Evolutionary conservation across 2,888 invertebrate genomes (phyloP).

Genomic region (Caenorhabditis sp.): DNA sequence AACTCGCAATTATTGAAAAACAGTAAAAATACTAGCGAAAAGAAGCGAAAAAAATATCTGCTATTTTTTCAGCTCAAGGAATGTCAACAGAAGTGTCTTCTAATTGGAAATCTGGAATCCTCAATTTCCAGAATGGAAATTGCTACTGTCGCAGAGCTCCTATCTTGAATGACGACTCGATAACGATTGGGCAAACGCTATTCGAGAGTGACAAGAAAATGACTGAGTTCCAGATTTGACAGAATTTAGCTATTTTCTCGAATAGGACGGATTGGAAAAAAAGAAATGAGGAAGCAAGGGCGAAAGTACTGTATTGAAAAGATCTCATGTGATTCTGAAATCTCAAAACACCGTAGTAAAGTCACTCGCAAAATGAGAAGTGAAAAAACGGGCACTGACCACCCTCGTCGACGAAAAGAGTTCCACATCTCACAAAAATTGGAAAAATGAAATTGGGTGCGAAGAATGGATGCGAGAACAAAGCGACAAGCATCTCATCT

Average conservation of each 20-base stretch:
- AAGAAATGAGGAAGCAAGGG: not conserved
- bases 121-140: conserved; percentile 29
- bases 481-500: conserved; percentile 59
- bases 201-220: conserved; percentile 47
- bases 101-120: conserved; percentile 27
- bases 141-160: conserved; percentile 17
- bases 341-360: not conserved
- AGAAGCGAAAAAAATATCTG: too few species aligned
- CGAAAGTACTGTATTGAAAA: not conserved
- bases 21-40: too few species aligned
- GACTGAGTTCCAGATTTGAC: conserved; percentile 33
- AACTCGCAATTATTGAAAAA: not conserved
- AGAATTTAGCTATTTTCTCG: not conserved
- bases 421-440: conserved; percentile 31
- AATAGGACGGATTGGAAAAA: not conserved
- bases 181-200: conserved; percentile 31
- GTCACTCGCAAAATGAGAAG: not conserved
- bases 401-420: conserved; percentile 44
- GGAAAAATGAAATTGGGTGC: conserved; percentile 59
- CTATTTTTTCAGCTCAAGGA: too few species aligned
- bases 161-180: conserved; percentile 43
- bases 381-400: conserved; percentile 14
- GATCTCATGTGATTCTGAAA: not conserved
- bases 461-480: conserved; percentile 61
- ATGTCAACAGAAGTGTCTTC: not conserved